Evolutionary conservation across 2,888 invertebrate species (phyloP), one percentile per base, ranked within the genome.

Genomic region (Apamea crenata): DNA sequence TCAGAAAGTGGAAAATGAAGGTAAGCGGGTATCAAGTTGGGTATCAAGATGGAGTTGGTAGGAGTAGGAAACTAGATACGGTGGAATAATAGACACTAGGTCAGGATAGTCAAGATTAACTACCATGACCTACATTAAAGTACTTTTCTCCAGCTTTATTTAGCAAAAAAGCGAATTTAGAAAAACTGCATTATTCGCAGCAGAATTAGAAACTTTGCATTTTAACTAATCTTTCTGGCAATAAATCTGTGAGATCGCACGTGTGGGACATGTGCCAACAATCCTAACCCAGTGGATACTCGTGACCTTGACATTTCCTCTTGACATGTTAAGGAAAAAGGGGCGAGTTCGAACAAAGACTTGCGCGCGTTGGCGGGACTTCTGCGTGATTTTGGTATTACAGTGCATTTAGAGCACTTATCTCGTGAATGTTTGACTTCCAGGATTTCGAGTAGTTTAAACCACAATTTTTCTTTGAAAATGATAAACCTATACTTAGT

Each of bases 261-360:
- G 63, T 83, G 79, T 83, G 74, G 72, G 79, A 76, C 50, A 70
- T 32, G 70, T 76, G 87, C 87, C 87, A 87, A 80, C 63, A 72
- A 65, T 53, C 29, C 69, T 21, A 78, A 32, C 36, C 12, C 50
- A 36, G 32, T 61, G 44, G 66, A 73, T 74, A 53, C 59, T 44
- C 29, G 50, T 83, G 73, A 83, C 84, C 84, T 87, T 87, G 75
- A 63, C 87, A 76, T 79, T 87, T 83, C 63, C 79, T 76, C 63
- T 73, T 74, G 75, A 87, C 63, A n/a, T 67, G 44, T 75, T 72
- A 72, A 83, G 79, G 75, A 84, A 86, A 63, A 65, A 32, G 53
- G 50, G 73, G 67, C 32, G 50, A 50, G 66, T 84, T 78, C 14
- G n/a, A 73, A 83, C 72, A 77, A 74, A 66, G 47, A 61, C 18